phyloP scores from a whole-genome alignment of 2,888 invertebrate genomes.

The Blomia tropicalis region DNA sequence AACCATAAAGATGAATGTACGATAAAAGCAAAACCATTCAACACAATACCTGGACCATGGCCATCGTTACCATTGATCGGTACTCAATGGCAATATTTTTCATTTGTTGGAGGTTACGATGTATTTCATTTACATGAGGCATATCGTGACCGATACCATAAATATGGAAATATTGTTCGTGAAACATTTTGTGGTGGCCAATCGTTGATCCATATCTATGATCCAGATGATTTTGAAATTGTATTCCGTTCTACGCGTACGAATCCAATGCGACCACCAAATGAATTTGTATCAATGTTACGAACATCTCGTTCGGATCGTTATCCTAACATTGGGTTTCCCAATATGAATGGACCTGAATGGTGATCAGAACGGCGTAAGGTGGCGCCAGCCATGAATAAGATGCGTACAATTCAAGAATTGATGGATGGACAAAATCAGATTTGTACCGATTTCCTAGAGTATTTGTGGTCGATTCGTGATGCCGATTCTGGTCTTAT shows the following conservation, averaged over 20 bases:
- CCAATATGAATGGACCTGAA: slow-evolving; percentile 31
- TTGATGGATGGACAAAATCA: slow-evolving; percentile 27
- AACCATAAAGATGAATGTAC: no score
- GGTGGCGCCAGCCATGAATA: slow-evolving; percentile 29
- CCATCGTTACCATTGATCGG: slow-evolving; percentile 32
- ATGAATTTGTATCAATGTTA: slow-evolving; percentile 31
- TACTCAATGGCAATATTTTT: slow-evolving; percentile 32
- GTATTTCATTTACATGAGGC: slow-evolving; percentile 31
- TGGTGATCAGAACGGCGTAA: slow-evolving; percentile 30
- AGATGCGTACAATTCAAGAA: slow-evolving; percentile 25
- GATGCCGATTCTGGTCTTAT: slow-evolving; percentile 23
- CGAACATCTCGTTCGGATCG: slow-evolving; percentile 29
- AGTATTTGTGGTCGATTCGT: slow-evolving; percentile 21
- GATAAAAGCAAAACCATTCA: no score
- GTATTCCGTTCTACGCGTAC: slow-evolving; percentile 31
- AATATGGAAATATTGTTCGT: slow-evolving; percentile 31
- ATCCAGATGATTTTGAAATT: slow-evolving; percentile 31
- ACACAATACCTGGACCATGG: slow-evolving; percentile 31
- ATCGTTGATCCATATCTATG: slow-evolving; percentile 31
- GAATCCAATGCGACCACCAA: slow-evolving; percentile 31
- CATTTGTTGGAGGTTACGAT: slow-evolving; percentile 29
- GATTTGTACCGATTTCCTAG: slow-evolving; percentile 30
- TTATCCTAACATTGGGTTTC: slow-evolving; percentile 30
- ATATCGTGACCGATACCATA: slow-evolving; percentile 30
- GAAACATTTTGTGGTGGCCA: slow-evolving; percentile 31